A percentile compares a stretch with the other conserved stretches of the same genome.
Conservation (phyloP, 2,888 invertebrate species). For the Gastrophysa polygoni region DNA sequence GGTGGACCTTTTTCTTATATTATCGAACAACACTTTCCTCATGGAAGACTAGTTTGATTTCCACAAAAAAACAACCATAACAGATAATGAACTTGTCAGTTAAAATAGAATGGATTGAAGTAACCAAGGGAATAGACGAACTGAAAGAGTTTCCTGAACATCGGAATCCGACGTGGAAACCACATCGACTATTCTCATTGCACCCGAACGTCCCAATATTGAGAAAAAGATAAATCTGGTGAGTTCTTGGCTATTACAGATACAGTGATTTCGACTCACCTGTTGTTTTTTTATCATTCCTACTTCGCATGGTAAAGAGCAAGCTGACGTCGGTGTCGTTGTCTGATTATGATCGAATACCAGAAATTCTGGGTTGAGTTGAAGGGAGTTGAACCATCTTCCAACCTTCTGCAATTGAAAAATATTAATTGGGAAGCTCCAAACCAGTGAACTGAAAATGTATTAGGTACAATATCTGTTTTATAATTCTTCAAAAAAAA, state of each 20-base stretch:
- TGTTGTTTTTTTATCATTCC: slow-evolving; percentile 73
- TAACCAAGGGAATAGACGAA: background rate
- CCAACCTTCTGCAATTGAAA: slow-evolving; percentile 65
- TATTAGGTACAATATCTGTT: no score
- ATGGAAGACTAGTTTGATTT: background rate
- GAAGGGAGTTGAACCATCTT: slow-evolving; percentile 66
- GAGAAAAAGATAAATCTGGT: background rate
- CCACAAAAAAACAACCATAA: background rate
- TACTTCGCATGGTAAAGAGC: slow-evolving; percentile 70
- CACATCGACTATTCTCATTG: background rate
- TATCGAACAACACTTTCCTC: background rate
- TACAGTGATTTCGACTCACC: slow-evolving; percentile 50
- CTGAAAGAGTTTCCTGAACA: background rate
- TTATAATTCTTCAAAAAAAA: no score
- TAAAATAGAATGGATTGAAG: no score
- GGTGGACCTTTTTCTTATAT: no score
- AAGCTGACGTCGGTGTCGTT: slow-evolving; percentile 69
- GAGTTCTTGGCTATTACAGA: background rate
- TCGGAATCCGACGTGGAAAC: background rate
- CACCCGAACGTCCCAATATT: background rate
- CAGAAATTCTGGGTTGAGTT: slow-evolving; percentile 59
- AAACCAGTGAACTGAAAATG: no score
- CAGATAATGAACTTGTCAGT: no score
- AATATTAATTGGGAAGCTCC: no score
- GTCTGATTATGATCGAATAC: slow-evolving; percentile 63